Conservation (phyloP, 2,888 invertebrate species). For the Lasioglossum villosulum region DNA sequence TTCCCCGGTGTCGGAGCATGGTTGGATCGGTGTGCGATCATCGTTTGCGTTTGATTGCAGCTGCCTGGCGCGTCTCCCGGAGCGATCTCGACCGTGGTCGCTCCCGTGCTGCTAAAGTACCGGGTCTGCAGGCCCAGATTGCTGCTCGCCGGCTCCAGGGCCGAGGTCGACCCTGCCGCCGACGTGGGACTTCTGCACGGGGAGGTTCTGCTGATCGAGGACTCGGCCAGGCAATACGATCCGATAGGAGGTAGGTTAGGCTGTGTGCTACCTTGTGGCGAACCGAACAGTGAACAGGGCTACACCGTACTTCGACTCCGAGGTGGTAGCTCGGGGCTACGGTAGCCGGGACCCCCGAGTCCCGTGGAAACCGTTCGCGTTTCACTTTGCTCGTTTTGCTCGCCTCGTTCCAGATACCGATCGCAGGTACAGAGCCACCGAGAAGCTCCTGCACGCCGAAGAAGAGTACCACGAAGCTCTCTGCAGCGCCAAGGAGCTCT, state of each 20-base stretch:
- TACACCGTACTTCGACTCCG: background rate
- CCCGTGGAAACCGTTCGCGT: constrained; percentile 1
- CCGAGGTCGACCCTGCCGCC: constrained; percentile 87
- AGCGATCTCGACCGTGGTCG: constrained; percentile 80
- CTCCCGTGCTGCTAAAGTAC: constrained; percentile 81
- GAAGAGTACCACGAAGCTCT: constrained; percentile 85
- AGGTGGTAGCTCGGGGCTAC: background rate
- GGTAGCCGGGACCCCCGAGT: background rate
- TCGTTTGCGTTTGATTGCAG: constrained; percentile 64
- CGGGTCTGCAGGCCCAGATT: constrained; percentile 84
- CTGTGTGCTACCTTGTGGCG: background rate
- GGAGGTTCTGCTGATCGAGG: constrained; percentile 88
- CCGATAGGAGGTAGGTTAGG: constrained; percentile 84
- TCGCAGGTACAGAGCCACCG: constrained; percentile 83
- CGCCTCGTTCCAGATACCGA: constrained; percentile 78
- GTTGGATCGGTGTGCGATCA: background rate
- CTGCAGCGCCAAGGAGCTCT: constrained; percentile 88
- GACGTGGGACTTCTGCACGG: constrained; percentile 87
- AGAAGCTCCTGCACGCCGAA: constrained; percentile 84
- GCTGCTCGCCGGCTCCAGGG: constrained; percentile 88
- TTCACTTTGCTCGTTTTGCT: background rate
- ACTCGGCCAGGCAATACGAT: constrained; percentile 86
- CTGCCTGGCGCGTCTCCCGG: constrained; percentile 80
- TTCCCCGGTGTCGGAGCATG: background rate
- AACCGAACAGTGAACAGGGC: background rate